A percentile compares a stretch with the other conserved stretches of the same genome.
Evolutionary conservation across 2,888 invertebrate species (phyloP).

Genomic region (Tiliacea citrago): DNA sequence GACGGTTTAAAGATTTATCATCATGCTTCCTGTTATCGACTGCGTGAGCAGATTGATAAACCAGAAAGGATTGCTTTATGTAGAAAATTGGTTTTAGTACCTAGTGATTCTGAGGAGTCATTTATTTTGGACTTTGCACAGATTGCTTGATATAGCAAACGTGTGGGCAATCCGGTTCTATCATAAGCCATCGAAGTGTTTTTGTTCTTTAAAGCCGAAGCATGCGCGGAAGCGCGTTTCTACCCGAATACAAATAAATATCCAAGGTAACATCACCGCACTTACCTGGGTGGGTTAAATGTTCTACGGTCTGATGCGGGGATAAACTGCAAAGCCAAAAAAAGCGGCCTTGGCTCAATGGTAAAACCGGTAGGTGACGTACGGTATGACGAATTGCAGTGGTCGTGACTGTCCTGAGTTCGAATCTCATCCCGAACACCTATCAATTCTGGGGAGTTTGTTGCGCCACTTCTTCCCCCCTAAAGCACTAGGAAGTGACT

Average conservation of each 20-base stretch:
- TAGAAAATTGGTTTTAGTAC: not conserved
- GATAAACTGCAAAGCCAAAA: constrained; percentile 12
- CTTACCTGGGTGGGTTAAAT: not conserved
- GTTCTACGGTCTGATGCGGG: constrained; percentile 8
- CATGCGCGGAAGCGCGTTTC: not conserved
- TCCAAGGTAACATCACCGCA: not conserved
- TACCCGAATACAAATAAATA: not conserved
- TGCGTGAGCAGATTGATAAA: constrained; percentile 9
- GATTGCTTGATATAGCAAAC: not conserved
- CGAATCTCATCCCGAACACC: not conserved
- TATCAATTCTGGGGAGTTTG: not conserved
- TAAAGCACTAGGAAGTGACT: no score
- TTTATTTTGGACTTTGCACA: constrained; percentile 10
- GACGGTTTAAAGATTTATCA: constrained; percentile 24
- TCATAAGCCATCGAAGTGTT: not conserved
- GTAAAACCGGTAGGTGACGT: not conserved
- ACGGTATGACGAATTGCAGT: not conserved
- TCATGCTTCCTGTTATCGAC: constrained; percentile 25
- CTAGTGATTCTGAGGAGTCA: constrained; percentile 10
- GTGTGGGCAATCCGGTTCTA: not conserved
- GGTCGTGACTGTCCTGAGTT: not conserved
- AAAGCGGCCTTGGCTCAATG: constrained; percentile 13
- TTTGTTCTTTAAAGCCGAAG: not conserved
- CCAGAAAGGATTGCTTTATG: not conserved
- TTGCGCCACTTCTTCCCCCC: no score